These are phyloP conservation scores for Bathynomus jamesi DNA, from an alignment of 1,140 invertebrate genomes.

Conservation along the genomic window DNA sequence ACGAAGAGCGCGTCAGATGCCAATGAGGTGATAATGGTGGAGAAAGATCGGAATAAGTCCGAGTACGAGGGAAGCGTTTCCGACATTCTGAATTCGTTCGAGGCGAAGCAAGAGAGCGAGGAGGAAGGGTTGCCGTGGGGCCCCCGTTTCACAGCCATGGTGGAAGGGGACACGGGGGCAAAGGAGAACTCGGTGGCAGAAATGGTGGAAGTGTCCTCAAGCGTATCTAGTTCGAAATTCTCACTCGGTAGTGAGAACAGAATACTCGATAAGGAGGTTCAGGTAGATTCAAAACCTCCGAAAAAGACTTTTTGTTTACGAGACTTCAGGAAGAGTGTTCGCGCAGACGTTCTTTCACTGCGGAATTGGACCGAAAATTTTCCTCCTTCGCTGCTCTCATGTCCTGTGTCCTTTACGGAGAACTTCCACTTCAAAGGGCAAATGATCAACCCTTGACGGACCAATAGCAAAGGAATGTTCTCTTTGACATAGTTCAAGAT, in stretches of 20 bases:
- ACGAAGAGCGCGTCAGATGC: too few species aligned
- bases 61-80: not conserved
- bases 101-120: not conserved
- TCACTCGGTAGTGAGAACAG: not conserved
- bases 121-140: not conserved
- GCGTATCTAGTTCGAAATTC: slow-evolving; percentile 35
- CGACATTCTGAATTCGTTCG: not conserved
- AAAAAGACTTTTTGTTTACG: too few species aligned
- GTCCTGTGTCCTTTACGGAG: too few species aligned
- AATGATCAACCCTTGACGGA: too few species aligned
- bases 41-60: not conserved
- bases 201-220: slow-evolving; percentile 20
- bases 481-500: too few species aligned
- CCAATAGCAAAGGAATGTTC: too few species aligned
- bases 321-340: too few species aligned
- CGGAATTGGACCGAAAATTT: too few species aligned
- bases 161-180: slow-evolving; percentile 19
- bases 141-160: slow-evolving; percentile 21
- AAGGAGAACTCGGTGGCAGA: slow-evolving; percentile 24
- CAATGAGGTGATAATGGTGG: not conserved
- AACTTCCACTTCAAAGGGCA: too few species aligned
- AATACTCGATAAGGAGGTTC: not conserved
- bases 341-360: too few species aligned
- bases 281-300: too few species aligned
- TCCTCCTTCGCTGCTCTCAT: too few species aligned